These are phyloP conservation scores for Seriola rivoliana DNA, from an alignment of 2,113 vertebrate genomes.

Conservation along the genomic window DNA sequence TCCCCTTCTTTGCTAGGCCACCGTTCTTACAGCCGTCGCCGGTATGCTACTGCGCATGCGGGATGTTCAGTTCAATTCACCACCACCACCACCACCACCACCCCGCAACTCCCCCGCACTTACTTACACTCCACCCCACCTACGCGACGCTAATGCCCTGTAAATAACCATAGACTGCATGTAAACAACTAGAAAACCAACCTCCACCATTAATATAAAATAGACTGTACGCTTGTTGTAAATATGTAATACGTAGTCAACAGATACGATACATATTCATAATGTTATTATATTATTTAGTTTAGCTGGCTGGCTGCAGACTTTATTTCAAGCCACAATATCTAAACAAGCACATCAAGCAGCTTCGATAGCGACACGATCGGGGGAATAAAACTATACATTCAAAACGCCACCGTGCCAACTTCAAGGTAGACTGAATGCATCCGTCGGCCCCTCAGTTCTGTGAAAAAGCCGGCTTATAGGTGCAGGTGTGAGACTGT, in stretches of 20 bases:
- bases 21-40: conserved; percentile 76
- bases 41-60: conserved; percentile 82
- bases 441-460: neutral
- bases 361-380: too few species aligned
- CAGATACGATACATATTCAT: too few species aligned
- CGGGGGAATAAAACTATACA: neutral
- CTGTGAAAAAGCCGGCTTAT: neutral
- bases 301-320: too few species aligned
- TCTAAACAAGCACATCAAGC: too few species aligned
- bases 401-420: neutral
- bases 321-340: too few species aligned
- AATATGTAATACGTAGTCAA: too few species aligned
- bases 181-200: neutral
- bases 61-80: neutral
- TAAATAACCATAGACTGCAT: neutral
- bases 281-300: too few species aligned
- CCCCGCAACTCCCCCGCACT: neutral
- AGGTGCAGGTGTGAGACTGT: neutral
- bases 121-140: conserved; percentile 24
- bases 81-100: neutral
- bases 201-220: neutral
- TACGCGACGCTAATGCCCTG: neutral
- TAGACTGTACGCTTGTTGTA: too few species aligned
- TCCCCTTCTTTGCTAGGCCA: conserved; percentile 80
- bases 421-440: neutral